Evolutionary conservation across 2,888 invertebrate species (phyloP), one percentile per base, ranked within the genome.

Genomic region (Argyra leucocephala): DNA sequence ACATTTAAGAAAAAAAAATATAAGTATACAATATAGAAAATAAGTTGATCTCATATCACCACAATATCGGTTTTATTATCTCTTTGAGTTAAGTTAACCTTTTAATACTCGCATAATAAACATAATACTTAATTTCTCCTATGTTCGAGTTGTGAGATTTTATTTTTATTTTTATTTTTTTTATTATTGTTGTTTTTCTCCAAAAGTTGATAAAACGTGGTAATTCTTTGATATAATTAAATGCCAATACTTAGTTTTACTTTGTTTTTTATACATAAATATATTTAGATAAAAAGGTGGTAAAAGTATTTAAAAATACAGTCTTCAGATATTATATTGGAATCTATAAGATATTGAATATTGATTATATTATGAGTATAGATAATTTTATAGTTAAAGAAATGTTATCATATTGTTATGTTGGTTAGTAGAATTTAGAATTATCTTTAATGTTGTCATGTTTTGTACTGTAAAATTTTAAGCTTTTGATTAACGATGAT

Each of bases 11-110:
- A 31, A 31, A 3, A 2, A 48, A 48, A 48, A 18, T 5, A 48
- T 5, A n/a, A 48, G 18, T 18, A 48, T n/a, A 18, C 5, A 2
- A 48, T 48, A 48, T n/a, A 48, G 18, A n/a, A n/a, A n/a, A n/a
- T n/a, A 48, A 48, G 48, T 48, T 48, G 48, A 48, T 48, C 18
- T 48, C 48, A 48, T 48, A 48, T 48, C 48, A 48, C n/a, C 48
- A 48, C 48, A 48, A 48, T 48, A 48, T 48, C 48, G 18, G 48
- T 48, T 48, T 48, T 48, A 48, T 48, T 48, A 48, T 48, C 48
- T 12, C 48, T 48, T 31, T 48, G 15, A 48, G 5, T 15, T 3
- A 48, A 48, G 15, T 48, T 48, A 48, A 48, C 48, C 48, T 48
- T 48, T 48, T 48, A 48, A 9, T 48, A 9, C 18, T 48, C 48